These are phyloP conservation scores for Corythornis vintsioides DNA, from an alignment of 2,113 vertebrate species.

Conservation along the genomic window DNA sequence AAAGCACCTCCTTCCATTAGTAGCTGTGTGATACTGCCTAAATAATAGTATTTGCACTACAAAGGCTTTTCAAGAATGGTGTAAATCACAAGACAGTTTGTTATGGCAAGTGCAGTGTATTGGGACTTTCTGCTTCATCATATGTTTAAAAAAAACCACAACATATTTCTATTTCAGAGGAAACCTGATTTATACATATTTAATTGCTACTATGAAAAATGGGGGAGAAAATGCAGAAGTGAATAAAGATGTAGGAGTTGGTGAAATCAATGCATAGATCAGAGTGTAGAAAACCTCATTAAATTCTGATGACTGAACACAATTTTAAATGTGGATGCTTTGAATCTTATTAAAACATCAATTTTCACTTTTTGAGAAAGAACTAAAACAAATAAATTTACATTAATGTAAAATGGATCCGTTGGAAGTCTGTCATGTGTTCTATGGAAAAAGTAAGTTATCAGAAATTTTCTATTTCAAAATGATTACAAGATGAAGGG, in stretches of 20 bases:
- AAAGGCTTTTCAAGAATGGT: not conserved
- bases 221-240: not conserved
- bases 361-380: not conserved
- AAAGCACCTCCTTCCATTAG: not conserved
- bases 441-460: not conserved
- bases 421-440: not conserved
- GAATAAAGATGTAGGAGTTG: not conserved
- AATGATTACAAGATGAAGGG: not conserved
- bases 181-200: not conserved
- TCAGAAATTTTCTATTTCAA: not conserved
- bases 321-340: not conserved
- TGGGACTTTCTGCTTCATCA: not conserved
- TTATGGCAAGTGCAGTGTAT: not conserved
- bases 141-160: not conserved
- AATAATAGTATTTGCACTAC: not conserved
- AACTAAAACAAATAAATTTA: not conserved
- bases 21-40: rapidly evolving
- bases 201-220: conserved; percentile 13
- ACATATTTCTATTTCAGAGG: not conserved
- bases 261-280: not conserved
- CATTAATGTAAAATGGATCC: not conserved
- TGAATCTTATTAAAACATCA: not conserved
- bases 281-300: not conserved
- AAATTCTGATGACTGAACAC: not conserved
- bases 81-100: not conserved